Percentiles rank a stretch among this genome's conserved stretches.
Conservation (phyloP, 2,797 vertebrate species). For the Bradypodion ventrale region DNA sequence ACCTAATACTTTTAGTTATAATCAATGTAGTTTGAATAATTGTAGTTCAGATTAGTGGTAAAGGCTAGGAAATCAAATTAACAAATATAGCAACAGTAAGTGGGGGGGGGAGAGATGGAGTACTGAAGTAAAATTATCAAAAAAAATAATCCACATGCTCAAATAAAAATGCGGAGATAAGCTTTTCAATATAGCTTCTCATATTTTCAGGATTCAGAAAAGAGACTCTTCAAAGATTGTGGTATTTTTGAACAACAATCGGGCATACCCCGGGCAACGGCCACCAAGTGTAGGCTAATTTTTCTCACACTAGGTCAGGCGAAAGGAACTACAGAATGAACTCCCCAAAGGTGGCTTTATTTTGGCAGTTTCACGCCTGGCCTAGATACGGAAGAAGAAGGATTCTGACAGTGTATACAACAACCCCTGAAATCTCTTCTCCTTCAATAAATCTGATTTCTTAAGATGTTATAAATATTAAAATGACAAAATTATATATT, state of each 20-base stretch:
- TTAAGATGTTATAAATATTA: neutral
- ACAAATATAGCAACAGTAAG: neutral
- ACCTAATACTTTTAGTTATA: neutral
- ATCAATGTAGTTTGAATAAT: neutral
- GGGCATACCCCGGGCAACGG: no score
- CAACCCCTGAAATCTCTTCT: neutral
- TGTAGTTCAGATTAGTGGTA: neutral
- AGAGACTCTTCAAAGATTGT: no score
- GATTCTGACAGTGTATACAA: conserved; percentile 3
- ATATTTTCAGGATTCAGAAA: no score
- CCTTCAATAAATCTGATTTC: neutral
- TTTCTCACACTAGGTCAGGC: no score
- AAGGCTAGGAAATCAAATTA: neutral
- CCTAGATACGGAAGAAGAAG: no score
- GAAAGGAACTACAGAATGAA: no score
- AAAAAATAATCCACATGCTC: neutral
- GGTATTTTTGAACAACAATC: no score
- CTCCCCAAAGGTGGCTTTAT: no score
- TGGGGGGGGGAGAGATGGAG: neutral
- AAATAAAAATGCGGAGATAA: neutral
- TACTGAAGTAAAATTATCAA: neutral
- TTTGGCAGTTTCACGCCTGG: no score
- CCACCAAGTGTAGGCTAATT: no score
- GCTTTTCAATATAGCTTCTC: neutral
- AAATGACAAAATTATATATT: conserved; percentile 25